Evolutionary conservation across 2,888 invertebrate genomes (phyloP).

Genomic region (Drosophila quinaria): DNA sequence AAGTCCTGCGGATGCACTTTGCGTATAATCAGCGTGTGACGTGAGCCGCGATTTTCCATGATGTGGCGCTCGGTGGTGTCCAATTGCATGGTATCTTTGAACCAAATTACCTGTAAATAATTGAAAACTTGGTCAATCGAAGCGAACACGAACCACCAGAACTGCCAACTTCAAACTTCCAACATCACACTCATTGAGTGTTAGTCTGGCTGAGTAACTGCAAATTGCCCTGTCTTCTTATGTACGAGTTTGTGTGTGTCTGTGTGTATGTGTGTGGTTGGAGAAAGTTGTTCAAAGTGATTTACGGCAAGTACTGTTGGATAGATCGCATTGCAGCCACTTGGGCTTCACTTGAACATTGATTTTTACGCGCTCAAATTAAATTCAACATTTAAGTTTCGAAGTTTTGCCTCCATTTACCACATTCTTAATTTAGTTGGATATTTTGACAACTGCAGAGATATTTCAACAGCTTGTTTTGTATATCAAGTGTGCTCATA

Average conservation of each 20-base stretch:
- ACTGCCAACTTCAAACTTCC: constrained; percentile 29
- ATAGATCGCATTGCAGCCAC: constrained; percentile 44
- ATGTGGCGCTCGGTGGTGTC: constrained; percentile 89
- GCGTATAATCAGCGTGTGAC: constrained; percentile 89
- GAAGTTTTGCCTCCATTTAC: neutral
- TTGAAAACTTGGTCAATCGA: constrained; percentile 75
- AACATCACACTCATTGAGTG: constrained; percentile 43
- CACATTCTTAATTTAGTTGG: constrained; percentile 42
- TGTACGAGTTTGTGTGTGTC: constrained; percentile 3
- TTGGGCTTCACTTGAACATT: constrained; percentile 41
- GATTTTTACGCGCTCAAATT: constrained; percentile 38
- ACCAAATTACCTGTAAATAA: constrained; percentile 88
- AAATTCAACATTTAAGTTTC: neutral
- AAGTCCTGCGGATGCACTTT: constrained; percentile 90
- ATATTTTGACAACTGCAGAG: constrained; percentile 57
- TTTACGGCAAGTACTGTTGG: constrained; percentile 38
- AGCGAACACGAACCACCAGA: constrained; percentile 44
- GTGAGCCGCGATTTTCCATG: constrained; percentile 89
- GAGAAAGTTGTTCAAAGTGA: constrained; percentile 47
- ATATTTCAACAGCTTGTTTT: constrained; percentile 59
- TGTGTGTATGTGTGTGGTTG: constrained; percentile 21
- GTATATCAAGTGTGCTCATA: constrained; percentile 67
- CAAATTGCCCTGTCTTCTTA: constrained; percentile 32
- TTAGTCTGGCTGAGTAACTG: constrained; percentile 44
- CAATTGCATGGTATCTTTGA: constrained; percentile 89